Base-by-base conservation (phyloP, 2,113 vertebrate genomes). In the Eira barbara region DNA sequence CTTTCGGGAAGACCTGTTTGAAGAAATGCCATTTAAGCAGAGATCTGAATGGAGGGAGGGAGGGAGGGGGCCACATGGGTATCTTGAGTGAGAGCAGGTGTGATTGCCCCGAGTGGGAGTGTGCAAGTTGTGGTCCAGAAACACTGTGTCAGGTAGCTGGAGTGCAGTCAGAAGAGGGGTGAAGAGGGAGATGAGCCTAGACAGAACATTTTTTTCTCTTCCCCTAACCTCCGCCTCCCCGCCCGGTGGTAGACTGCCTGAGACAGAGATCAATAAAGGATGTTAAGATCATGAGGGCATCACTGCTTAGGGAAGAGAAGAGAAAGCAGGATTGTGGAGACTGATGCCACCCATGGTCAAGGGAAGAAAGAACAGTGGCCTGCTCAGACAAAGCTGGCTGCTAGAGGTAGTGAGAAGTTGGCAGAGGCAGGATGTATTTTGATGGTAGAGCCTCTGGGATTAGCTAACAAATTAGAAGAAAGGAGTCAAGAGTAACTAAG, bases 251-350 rank as follows among this genome's bases (percentile, higher is more conserved):
- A 73, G 89, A 94, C 36, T 65, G 84, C 71, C 87, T 42, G 73
- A 76, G 79, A 69, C 23, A n/a, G 78, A 91, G 92, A 90, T 96
- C 96, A 94, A 25, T 89, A 92, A 65, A 57, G 39, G n/a, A 57
- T 82, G 69, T 83, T 65, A 89, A 15, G 76, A 34, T 13, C 25
- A 11, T 2, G 34, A 55, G 63, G 85, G 5, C 21, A 25, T 84
- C 15, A 27, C 34, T 31, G 34, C 27, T 8, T 42, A 14, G 6
- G 10, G 49, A 11, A 63, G 59, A 57, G 20, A 25, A 34, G 59
- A 9, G 57, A 63, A 85, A 14, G 20, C 4, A 6, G 14, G 25
- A 11, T 45, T 7, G 15, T 21, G 57, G 34, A 76, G 65, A 25
- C 49, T 6, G 17, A 27, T 2, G 6, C 15, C 1, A 7, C 18